phyloP scores from a whole-genome alignment of 2,888 invertebrate genomes.

The Drosophila eohydei region DNA sequence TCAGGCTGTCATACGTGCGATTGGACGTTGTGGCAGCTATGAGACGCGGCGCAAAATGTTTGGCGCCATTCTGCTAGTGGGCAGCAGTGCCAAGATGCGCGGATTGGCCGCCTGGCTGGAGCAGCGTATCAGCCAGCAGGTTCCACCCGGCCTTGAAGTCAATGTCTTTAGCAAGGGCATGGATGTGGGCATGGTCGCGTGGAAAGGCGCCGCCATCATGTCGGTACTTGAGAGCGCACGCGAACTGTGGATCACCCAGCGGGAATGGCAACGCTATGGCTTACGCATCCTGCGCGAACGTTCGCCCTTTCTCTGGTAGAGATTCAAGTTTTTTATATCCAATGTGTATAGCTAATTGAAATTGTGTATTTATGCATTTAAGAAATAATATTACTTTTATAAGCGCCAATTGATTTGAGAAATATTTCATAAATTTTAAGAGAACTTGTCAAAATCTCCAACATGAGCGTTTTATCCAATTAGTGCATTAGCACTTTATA shows the following conservation, averaged over 20 bases:
- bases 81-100: conserved; percentile 95
- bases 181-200: conserved; percentile 94
- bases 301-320: conserved; percentile 95
- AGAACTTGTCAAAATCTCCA: background rate
- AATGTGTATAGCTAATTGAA: conserved; percentile 3
- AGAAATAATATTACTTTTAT: background rate
- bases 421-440: background rate
- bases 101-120: conserved; percentile 95
- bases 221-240: conserved; percentile 96
- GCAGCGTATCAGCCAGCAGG: conserved; percentile 92
- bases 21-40: conserved; percentile 94
- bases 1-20: conserved; percentile 95
- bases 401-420: background rate
- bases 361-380: conserved; percentile 15
- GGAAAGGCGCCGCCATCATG: conserved; percentile 98
- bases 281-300: conserved; percentile 94
- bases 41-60: conserved; percentile 97
- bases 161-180: conserved; percentile 96
- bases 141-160: conserved; percentile 94
- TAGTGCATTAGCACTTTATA: background rate
- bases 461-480: background rate
- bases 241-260: conserved; percentile 94
- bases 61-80: conserved; percentile 95
- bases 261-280: conserved; percentile 94
- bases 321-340: background rate